Conservation (phyloP, 1,140 invertebrate genomes). For the Ips nitidus region DNA sequence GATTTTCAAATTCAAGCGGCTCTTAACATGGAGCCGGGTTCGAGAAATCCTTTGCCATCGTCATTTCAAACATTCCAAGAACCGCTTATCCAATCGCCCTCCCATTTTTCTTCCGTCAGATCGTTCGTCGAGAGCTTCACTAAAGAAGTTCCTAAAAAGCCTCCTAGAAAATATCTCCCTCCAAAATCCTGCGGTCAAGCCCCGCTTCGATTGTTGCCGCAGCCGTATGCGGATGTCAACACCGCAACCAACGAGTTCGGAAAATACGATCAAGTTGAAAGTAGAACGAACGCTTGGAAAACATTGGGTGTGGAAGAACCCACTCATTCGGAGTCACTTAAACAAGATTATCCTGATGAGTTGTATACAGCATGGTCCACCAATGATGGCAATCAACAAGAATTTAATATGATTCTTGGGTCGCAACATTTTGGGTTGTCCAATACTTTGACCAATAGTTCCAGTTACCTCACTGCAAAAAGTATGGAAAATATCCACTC, state of each 20-base stretch:
- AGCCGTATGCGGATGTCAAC: constrained; percentile 16
- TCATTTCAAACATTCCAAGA: constrained; percentile 59
- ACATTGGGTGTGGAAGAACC: constrained; percentile 73
- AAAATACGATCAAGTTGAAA: constrained; percentile 68
- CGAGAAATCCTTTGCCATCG: constrained; percentile 71
- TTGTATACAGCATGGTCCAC: constrained; percentile 47
- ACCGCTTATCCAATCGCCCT: constrained; percentile 51
- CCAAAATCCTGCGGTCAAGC: constrained; percentile 48
- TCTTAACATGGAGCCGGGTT: constrained; percentile 72
- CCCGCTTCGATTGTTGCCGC: neutral
- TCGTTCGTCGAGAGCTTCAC: constrained; percentile 16
- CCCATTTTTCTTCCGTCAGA: constrained; percentile 41
- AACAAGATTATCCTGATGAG: constrained; percentile 45
- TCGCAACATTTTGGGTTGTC: constrained; percentile 77
- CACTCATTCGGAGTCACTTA: constrained; percentile 58
- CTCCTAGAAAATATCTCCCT: constrained; percentile 61
- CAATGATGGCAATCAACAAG: constrained; percentile 17
- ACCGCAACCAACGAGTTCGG: constrained; percentile 30
- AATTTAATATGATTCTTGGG: constrained; percentile 68
- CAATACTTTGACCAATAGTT: constrained; percentile 65
- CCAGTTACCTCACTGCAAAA: constrained; percentile 45
- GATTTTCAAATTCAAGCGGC: constrained; percentile 75
- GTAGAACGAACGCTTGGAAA: constrained; percentile 73
- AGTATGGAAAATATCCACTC: constrained; percentile 10
- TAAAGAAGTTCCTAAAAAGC: constrained; percentile 53